Evolutionary conservation across 2,888 invertebrate species (phyloP), one percentile per base, ranked within the genome.

Genomic region (Dusona sp.): DNA sequence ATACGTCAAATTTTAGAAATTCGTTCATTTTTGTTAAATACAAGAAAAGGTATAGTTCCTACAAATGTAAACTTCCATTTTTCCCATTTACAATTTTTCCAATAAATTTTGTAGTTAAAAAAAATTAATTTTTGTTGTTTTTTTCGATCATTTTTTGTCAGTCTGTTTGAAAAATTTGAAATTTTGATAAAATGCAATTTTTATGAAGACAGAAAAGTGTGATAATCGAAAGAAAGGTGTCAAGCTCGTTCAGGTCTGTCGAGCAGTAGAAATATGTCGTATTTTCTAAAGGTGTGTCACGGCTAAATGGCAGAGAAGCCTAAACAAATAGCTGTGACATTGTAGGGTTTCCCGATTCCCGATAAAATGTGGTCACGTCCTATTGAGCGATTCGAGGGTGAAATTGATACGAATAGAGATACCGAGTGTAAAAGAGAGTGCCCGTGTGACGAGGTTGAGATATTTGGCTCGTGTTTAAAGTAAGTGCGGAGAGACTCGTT

Each of bases 281-380:
- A 68, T 85, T 85, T 42, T 83, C 54, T 38, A 65, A 57, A 83
- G 75, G 70, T 72, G 74, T 45, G 77, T 70, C 83, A 68, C 45
- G n/a, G 33, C 64, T 64, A 19, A 72, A 54, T 42, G 82, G 61
- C 61, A 22, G 67, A 51, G 81, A 83, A 83, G 72, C 77, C 79
- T 33, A 77, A 85, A 79, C 75, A 84, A 79, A 72, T 61, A 38
- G 61, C 73, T 48, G 79, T 57, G 72, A 85, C 83, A 65, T 83
- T 83, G 54, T 72, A 75, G 70, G 85, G 83, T 75, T 29, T 85
- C 84, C 29, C 48, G 51, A 38, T 48, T 79, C 29, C 16, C 83
- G 79, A 86, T 79, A 79, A 77, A 83, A 83, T 45, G 72, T 45
- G 57, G 79, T 36, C 82, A 42, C 78, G 67, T 36, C 11, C 48